Evolutionary conservation across 2,797 vertebrate species (phyloP).

Genomic region (Remorina albescens): DNA sequence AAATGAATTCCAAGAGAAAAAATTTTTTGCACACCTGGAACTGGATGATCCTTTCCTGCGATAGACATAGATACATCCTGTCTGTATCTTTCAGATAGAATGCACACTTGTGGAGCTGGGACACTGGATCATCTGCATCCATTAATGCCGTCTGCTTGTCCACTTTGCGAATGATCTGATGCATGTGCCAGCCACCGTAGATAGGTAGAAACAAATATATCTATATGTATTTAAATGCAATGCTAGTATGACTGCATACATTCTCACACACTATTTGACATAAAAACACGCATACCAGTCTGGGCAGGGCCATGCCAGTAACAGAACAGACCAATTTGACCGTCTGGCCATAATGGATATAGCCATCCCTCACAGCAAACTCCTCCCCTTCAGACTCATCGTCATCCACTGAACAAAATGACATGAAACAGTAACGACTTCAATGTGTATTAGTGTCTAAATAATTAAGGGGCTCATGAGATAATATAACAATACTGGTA

Average conservation of each 20-base stretch:
- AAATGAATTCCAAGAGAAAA: not conserved
- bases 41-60: slow-evolving; percentile 99
- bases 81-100: slow-evolving; percentile 87
- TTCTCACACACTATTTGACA: not conserved
- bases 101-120: slow-evolving; percentile 85
- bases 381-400: slow-evolving; percentile 99
- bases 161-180: slow-evolving; percentile 84
- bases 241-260: not conserved
- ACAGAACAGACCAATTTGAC: slow-evolving; percentile 98
- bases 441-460: not conserved
- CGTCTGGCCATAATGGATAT: slow-evolving; percentile 98
- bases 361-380: slow-evolving; percentile 97
- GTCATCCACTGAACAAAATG: slow-evolving; percentile 91
- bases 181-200: not conserved
- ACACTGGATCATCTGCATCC: slow-evolving; percentile 84
- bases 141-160: slow-evolving; percentile 83
- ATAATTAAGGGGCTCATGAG: not conserved
- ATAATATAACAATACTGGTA: not conserved
- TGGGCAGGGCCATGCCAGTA: slow-evolving; percentile 97
- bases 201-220: slow-evolving; percentile 1
- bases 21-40: slow-evolving; percentile 88
- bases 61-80: slow-evolving; percentile 89
- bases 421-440: not conserved
- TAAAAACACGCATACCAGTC: slow-evolving; percentile 87
- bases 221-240: not conserved